Percentiles rank a stretch among this genome's conserved stretches.
These are phyloP conservation scores for Gila robusta DNA, from an alignment of 2,797 vertebrate genomes.

Conservation along the genomic window DNA sequence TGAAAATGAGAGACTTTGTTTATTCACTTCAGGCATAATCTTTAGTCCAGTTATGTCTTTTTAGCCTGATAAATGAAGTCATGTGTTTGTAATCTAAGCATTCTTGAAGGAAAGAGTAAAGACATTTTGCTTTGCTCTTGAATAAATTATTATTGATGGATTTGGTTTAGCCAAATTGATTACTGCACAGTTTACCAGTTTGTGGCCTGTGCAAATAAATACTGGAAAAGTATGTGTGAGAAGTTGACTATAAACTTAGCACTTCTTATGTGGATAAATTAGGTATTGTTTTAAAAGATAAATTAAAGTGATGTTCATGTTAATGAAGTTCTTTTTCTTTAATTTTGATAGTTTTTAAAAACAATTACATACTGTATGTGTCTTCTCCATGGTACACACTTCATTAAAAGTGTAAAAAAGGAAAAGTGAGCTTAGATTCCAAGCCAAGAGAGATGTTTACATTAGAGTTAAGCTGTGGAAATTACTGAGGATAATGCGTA, in stretches of 20 bases:
- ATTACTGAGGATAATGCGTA: slow-evolving; percentile 60
- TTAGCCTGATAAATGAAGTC: not conserved
- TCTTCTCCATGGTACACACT: slow-evolving; percentile 6
- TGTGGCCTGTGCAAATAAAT: slow-evolving; percentile 4
- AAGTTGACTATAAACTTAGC: not conserved
- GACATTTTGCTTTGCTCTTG: not conserved
- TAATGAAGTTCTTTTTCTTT: not conserved
- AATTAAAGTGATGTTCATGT: slow-evolving; percentile 2
- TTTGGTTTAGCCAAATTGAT: not conserved
- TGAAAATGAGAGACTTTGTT: not conserved
- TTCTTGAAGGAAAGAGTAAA: slow-evolving; percentile 50
- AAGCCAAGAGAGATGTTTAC: slow-evolving; percentile 28
- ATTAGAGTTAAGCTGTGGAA: slow-evolving; percentile 40
- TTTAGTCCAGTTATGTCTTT: not conserved
- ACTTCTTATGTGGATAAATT: not conserved
- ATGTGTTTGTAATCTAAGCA: slow-evolving; percentile 48
- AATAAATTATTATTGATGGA: not conserved
- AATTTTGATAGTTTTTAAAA: slow-evolving; percentile 19
- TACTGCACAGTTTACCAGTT: not conserved
- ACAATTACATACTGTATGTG: not conserved
- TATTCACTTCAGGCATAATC: not conserved
- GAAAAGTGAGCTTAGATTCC: slow-evolving; percentile 30
- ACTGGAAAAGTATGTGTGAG: not conserved
- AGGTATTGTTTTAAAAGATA: not conserved
- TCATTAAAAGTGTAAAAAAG: slow-evolving; percentile 8